Percentiles rank a stretch among this genome's conserved stretches.
Evolutionary conservation across 2,797 vertebrate genomes (phyloP).

Genomic region (Spinus pinus): DNA sequence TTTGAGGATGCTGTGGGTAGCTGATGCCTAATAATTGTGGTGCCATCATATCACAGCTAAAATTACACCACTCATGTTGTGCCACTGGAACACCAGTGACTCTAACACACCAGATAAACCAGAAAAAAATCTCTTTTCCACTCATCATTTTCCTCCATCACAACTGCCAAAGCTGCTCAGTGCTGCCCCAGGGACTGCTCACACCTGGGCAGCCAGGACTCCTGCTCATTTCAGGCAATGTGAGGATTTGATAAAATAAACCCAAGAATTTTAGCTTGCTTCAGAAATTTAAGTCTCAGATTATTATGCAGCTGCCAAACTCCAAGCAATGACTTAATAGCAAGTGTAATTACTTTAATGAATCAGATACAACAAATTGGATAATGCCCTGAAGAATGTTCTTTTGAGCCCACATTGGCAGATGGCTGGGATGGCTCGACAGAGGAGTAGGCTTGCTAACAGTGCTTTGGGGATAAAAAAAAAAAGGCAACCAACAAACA

Average conservation of each 20-base stretch:
- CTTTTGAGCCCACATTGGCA: conserved; percentile 59
- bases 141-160: not conserved
- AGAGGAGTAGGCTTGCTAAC: conserved; percentile 42
- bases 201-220: not conserved
- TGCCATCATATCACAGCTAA: not conserved
- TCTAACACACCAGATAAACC: not conserved
- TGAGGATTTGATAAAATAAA: not conserved
- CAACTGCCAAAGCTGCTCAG: not conserved
- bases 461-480: not conserved
- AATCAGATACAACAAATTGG: conserved; percentile 55
- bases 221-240: not conserved
- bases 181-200: not conserved
- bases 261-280: not conserved
- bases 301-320: not conserved
- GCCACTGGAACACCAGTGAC: not conserved
- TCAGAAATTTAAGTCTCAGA: not conserved
- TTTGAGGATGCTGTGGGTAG: not conserved
- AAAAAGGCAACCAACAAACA: conserved; percentile 33
- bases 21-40: not conserved
- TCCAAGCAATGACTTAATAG: not conserved
- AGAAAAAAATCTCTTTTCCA: not conserved
- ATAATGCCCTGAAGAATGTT: conserved; percentile 51
- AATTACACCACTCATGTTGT: not conserved
- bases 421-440: conserved; percentile 38
- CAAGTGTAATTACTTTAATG: conserved; percentile 49